phyloP scores from a whole-genome alignment of 2,888 invertebrate species.

The Drosophila kanekoi region DNA sequence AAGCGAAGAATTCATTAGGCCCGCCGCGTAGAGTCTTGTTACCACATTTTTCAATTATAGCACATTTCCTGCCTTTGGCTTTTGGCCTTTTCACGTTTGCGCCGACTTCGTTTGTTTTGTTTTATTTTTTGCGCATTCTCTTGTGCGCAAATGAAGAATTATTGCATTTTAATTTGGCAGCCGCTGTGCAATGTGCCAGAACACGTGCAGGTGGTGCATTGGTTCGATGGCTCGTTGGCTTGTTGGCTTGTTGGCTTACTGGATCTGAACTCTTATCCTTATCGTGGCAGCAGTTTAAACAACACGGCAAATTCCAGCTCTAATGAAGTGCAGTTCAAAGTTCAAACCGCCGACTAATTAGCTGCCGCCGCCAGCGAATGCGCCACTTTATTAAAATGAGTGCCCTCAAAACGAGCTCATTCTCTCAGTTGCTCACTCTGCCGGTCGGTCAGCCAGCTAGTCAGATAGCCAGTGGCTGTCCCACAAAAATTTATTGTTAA shows the following conservation, averaged over 20 bases:
- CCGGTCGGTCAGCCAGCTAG: conserved; percentile 17
- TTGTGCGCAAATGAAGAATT: conserved; percentile 79
- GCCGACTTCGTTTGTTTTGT: conserved; percentile 3
- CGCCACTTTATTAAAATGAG: conserved; percentile 74
- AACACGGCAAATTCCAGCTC: conserved; percentile 52
- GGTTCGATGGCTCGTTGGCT: conserved; percentile 23
- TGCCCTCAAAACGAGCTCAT: conserved; percentile 37
- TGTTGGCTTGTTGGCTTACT: conserved; percentile 19
- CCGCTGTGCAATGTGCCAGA: conserved; percentile 59
- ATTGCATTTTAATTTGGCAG: conserved; percentile 83
- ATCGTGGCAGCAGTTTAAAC: conserved; percentile 53
- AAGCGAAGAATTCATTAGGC: conserved; percentile 79
- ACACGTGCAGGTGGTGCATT: conserved; percentile 61
- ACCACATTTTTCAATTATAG: conserved; percentile 84
- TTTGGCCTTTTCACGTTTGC: conserved; percentile 33
- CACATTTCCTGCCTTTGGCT: conserved; percentile 71
- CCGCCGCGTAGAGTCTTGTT: conserved; percentile 80
- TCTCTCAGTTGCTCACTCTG: conserved; percentile 14
- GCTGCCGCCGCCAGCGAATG: conserved; percentile 41
- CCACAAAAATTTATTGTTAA: conserved; percentile 78
- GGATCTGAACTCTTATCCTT: conserved; percentile 34
- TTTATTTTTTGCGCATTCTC: conserved; percentile 4
- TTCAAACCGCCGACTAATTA: conserved; percentile 73
- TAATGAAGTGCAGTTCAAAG: conserved; percentile 75
- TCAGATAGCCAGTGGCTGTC: conserved; percentile 40